Base-by-base conservation (phyloP, 2,888 invertebrate genomes). In the Sussaba pulchella region DNA sequence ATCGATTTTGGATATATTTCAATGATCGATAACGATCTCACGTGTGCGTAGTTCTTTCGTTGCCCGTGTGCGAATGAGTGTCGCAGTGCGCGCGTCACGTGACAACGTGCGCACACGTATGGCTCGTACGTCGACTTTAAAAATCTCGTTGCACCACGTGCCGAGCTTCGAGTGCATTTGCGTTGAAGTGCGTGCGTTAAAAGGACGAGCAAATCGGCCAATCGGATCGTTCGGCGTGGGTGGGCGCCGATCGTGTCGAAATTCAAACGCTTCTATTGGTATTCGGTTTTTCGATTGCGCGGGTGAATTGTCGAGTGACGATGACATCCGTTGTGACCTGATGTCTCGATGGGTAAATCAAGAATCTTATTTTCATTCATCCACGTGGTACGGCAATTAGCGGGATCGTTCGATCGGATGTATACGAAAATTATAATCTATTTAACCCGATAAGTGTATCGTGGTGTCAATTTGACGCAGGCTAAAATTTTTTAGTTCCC, bases 181-280 rank as follows among this genome's bases (percentile, higher is more conserved):
- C 31, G 39, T 14, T 31, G 8, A 57, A 70, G 43, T 26, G 70
- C 26, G 70, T 57, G 54, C 57, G 70, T 6, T 2, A 43, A 39
- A 39, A 54, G 54, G 69, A 57, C 17, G 57, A 52, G 8, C 66
- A 39, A 41, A 50, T 19, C 83, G 82, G 82, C 88, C 87, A 89
- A 88, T 88, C 83, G 85, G 85, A 87, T 83, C 83, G 82, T 84
- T 84, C 82, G 86, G 88, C 85, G 85, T 85, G 26, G 47, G 47
- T 9, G 36, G 50, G 59, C n/a, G 24, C 41, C 50, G 52, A 75
- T 41, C 52, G 67, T 41, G 39, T 45, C 66, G 19, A 45, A 26
- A 36, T 21, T 57, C 54, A 31, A 5, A 6, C 17, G 36, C 31
- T 31, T 4, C 14, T 24, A 12, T 6, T 24, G 45, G 36, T 50